Conservation (phyloP, 1,140 invertebrate species). For the Trypoxylus dichotomus region DNA sequence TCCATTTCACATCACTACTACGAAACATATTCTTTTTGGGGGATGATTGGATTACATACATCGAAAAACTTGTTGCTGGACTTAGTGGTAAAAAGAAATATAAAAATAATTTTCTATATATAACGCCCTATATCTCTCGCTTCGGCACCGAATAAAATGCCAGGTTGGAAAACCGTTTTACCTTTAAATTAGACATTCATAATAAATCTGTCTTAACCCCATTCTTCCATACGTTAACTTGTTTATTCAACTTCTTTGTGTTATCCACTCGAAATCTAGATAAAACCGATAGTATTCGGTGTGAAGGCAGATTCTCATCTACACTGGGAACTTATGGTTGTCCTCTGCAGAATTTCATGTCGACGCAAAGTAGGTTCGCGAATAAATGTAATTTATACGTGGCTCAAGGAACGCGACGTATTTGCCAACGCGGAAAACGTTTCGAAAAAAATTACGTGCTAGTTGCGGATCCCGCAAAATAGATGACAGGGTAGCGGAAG, state of each 20-base stretch:
- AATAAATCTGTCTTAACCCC: slow-evolving; percentile 7
- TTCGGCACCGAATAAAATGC: not conserved
- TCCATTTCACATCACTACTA: too few species aligned
- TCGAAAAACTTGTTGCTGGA: too few species aligned
- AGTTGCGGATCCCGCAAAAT: not conserved
- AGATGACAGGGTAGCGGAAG: not conserved
- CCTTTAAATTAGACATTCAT: not conserved
- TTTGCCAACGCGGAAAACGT: not conserved
- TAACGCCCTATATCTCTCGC: not conserved
- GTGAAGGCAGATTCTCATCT: not conserved
- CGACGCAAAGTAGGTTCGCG: not conserved
- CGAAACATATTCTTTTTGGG: too few species aligned
- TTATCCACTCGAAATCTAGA: slow-evolving; percentile 15
- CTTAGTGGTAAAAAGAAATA: not conserved
- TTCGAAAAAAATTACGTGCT: not conserved
- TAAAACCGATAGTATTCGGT: not conserved
- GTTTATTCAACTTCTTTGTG: slow-evolving; percentile 7
- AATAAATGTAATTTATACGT: slow-evolving; percentile 19
- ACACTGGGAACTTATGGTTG: not conserved
- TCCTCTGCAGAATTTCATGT: not conserved
- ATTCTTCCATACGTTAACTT: slow-evolving; percentile 16
- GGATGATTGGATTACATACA: too few species aligned
- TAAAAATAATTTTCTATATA: not conserved
- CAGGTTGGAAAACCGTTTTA: not conserved
- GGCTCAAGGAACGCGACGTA: not conserved